phyloP scores from a whole-genome alignment of 2,888 invertebrate species.

The Rhyacophila evoluta region DNA sequence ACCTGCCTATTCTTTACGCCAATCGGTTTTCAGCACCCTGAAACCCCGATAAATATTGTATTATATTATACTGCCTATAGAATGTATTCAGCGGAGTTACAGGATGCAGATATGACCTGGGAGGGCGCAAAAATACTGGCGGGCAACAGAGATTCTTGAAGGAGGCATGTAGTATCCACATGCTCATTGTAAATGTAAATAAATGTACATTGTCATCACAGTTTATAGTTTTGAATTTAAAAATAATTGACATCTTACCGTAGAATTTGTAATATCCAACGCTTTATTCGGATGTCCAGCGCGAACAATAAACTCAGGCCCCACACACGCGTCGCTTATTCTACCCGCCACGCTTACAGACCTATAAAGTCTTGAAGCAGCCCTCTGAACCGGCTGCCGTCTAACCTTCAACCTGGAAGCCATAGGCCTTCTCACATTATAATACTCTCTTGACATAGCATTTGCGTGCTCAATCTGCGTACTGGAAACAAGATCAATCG shows the following conservation, averaged over 20 bases:
- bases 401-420: constrained; percentile 59
- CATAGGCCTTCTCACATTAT: constrained; percentile 40
- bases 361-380: constrained; percentile 78
- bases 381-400: constrained; percentile 78
- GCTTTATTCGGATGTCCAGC: constrained; percentile 75
- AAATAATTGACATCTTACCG: constrained; percentile 61
- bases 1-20: no score
- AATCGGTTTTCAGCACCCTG: no score
- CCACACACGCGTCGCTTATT: constrained; percentile 67
- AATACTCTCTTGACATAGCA: constrained; percentile 8
- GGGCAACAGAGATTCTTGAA: no score
- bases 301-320: constrained; percentile 82
- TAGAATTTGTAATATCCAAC: constrained; percentile 71
- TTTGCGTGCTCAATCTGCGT: constrained; percentile 62
- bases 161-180: no score
- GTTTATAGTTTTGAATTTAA: no score
- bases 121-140: no score
- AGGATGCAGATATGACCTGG: no score
- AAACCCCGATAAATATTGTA: no score
- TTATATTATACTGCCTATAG: no score
- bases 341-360: constrained; percentile 65
- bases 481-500: constrained; percentile 66
- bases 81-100: no score
- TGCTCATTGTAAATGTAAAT: no score
- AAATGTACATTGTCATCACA: no score